Evolutionary conservation across 2,113 vertebrate genomes (phyloP), one percentile per base, ranked within the genome.

Genomic region (Megaceryle maxima): DNA sequence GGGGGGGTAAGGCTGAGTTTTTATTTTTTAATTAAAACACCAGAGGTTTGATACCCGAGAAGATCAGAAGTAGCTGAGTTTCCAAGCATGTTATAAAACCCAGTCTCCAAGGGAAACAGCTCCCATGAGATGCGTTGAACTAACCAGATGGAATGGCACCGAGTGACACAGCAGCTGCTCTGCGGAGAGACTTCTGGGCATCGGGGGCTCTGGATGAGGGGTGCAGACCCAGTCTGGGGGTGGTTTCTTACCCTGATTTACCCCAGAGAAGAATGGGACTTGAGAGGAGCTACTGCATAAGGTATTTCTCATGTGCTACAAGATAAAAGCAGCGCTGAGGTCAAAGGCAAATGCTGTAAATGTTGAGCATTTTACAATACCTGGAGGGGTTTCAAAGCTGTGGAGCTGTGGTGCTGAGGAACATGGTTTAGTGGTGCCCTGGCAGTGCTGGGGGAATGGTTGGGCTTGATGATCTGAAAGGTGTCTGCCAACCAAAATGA

Each of bases 321-420:
- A 14, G 50, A 29, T 6, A 22, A 76, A 57, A 56, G n/a, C 41
- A 28, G 41, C 0, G 5, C 4, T 14, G 35, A 56, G 29, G n/a
- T 46, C 16, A 17, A 33, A 33, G 18, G 11, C 15, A 29, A 67
- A 62, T 5, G 5, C 6, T 3, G 46, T 3, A 5, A 10, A 19
- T 0, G 9, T 3, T 0, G 17, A 35, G 39, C 5, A 8, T 33
- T 41, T 31, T 41, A 14, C 20, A 4, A 31, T 6, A 6, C 57
- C n/a, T 64, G n/a, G n/a, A 60, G 22, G n/a, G n/a, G 59, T 35
- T 60, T 20, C 21, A 13, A 60, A n/a, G n/a, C 37, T 8, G 37
- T 37, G 37, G 37, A 37, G 37, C 21, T 41, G 39, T 41, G 39
- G 39, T 11, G 39, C 39, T 41, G 39, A 41, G 39, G 62, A 39